Conservation (phyloP, 2,888 invertebrate genomes). For the Chrysotoxum bicinctum region DNA sequence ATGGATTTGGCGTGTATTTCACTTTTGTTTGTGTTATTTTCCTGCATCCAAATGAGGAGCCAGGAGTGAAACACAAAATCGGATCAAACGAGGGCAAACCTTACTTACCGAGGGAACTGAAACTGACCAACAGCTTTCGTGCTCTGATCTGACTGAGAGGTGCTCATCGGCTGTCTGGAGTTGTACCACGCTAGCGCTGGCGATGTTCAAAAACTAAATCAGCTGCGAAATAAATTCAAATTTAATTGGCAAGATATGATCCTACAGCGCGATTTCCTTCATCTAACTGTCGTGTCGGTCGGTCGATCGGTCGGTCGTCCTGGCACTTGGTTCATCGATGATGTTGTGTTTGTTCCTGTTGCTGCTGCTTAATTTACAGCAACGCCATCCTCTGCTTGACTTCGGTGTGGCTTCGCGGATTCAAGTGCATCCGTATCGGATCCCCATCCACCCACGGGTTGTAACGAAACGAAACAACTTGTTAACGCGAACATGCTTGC, state of each 20-base stretch:
- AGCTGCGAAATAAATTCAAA: conserved; percentile 80
- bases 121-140: conserved; percentile 47
- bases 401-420: conserved; percentile 36
- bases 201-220: conserved; percentile 73
- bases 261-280: conserved; percentile 71
- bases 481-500: conserved; percentile 78
- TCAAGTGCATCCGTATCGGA: conserved; percentile 64
- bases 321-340: conserved; percentile 40
- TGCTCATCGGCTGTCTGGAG: conserved; percentile 24
- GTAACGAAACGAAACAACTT: conserved; percentile 76
- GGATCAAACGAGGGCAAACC: conserved; percentile 53
- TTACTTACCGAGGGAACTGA: conserved; percentile 38
- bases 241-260: conserved; percentile 80
- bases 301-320: conserved; percentile 8
- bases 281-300: conserved; percentile 34
- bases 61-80: conserved; percentile 51
- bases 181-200: conserved; percentile 11
- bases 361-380: conserved; percentile 66
- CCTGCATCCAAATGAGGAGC: conserved; percentile 64
- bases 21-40: background rate
- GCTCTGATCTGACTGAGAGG: conserved; percentile 42
- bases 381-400: conserved; percentile 30
- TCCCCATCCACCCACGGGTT: conserved; percentile 69
- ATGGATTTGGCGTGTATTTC: conserved; percentile 49
- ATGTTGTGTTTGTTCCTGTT: conserved; percentile 62